These are phyloP conservation scores for Uropsilus gracilis DNA, from an alignment of 2,113 vertebrate species.

Conservation along the genomic window DNA sequence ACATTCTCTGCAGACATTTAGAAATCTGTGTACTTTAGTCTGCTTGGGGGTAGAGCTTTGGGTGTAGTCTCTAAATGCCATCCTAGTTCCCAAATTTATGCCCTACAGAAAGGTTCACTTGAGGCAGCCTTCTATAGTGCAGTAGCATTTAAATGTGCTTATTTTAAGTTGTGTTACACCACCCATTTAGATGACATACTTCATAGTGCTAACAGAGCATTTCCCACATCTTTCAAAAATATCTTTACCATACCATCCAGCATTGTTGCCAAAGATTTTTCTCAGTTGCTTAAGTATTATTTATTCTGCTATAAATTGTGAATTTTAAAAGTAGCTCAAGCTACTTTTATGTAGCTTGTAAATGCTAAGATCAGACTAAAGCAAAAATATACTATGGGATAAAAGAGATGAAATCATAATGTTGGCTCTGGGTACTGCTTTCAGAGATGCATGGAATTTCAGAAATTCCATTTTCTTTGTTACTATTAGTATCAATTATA, in stretches of 20 bases:
- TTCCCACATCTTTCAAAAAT: conserved; percentile 48
- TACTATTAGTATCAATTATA: conserved; percentile 6
- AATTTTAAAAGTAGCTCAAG: conserved; percentile 13
- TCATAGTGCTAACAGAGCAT: neutral
- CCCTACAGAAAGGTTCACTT: neutral
- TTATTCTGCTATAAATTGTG: conserved; percentile 17
- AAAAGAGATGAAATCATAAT: neutral
- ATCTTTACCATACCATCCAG: neutral
- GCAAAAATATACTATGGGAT: neutral
- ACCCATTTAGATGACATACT: neutral
- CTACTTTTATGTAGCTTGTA: too few species aligned
- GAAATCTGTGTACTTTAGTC: neutral
- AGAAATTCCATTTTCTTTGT: neutral
- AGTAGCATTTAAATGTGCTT: neutral
- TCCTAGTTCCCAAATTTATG: neutral
- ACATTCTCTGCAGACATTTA: neutral
- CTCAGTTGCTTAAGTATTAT: neutral
- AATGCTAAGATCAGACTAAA: conserved; percentile 41
- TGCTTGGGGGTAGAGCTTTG: neutral
- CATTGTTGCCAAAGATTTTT: conserved; percentile 14
- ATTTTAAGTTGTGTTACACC: conserved; percentile 8
- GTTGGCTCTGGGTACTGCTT: neutral
- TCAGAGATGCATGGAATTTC: neutral
- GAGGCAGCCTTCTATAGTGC: neutral
- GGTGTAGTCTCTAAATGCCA: neutral